Base-by-base conservation (phyloP, 2,888 invertebrate genomes). In the Iphiclides podalirius region DNA sequence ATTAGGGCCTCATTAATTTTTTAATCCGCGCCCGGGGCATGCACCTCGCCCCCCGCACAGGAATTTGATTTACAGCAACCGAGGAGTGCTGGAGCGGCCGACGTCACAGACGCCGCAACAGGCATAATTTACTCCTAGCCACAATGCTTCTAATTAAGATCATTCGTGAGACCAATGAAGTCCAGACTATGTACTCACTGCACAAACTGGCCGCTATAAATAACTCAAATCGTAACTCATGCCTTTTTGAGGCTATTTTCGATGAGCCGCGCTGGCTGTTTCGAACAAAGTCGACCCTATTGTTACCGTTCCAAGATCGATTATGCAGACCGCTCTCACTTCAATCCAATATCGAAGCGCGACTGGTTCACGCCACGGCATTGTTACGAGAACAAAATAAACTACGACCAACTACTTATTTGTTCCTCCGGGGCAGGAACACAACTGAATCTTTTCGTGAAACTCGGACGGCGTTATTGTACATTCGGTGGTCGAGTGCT, bases 81-180 rank as follows among this genome's bases (percentile, higher is more conserved):
- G 47, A 43, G 55, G 52, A 52, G 59, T 57, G 60, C 57, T 52
- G n/a, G n/a, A n/a, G n/a, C n/a, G 60, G 52, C 62, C 61, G 62
- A 67, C 58, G 57, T 58, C 59, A 71, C 73, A 72, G 75, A 74
- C 72, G 75, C 67, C 54, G 64, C 72, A 63, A 67, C 67, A 62
- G 65, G 60, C 70, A 79, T 85, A 80, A 81, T 79, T 84, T 83
- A 83, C 76, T 64, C 72, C 71, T 69, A 67, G 55, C 70, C 67
- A 87, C 85, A 86, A 86, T 85, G 77, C 81, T 82, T 85, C 84
- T 87, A 85, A 87, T 86, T 86, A 86, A 85, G 87, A 84, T 84
- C 82, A 82, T 79, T 79, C 83, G 80, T 80, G 79, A 73, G 75
- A 54, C 73, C 75, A 72, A 79, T 74, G 79, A 74, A 74, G 71